Evolutionary conservation across 1,140 invertebrate species (phyloP).

Genomic region (Eriosoma lanigerum): DNA sequence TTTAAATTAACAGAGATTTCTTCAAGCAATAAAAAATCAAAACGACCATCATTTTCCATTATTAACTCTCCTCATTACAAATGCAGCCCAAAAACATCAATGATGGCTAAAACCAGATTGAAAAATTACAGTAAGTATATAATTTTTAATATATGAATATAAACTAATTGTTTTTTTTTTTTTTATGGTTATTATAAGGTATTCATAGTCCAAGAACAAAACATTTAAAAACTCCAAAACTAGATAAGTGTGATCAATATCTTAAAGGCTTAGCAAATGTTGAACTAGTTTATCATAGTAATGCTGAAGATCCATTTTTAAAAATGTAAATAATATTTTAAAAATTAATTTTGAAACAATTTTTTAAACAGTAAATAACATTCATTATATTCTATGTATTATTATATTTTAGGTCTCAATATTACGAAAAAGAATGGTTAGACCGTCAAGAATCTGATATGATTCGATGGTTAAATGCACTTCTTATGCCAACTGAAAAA

Average conservation of each 20-base stretch:
- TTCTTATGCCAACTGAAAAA: constrained; percentile 78
- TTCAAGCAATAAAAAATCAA: not conserved
- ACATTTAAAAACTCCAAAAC: constrained; percentile 7
- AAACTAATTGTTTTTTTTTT: not conserved
- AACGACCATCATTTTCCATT: constrained; percentile 31
- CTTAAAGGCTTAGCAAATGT: constrained; percentile 32
- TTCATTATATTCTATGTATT: no score
- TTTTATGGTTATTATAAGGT: not conserved
- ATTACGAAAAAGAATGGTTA: constrained; percentile 63
- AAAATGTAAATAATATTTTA: constrained; percentile 21
- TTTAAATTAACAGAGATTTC: not conserved
- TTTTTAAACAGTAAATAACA: no score
- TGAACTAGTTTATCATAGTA: constrained; percentile 19
- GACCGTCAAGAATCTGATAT: constrained; percentile 79
- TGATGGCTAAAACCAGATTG: constrained; percentile 8
- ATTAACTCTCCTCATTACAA: constrained; percentile 35
- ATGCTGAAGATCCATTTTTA: constrained; percentile 49
- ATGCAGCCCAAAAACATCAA: constrained; percentile 20
- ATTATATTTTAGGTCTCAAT: constrained; percentile 47
- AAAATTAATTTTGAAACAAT: no score
- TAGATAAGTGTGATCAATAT: constrained; percentile 34
- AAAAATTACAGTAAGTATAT: constrained; percentile 45
- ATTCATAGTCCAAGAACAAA: constrained; percentile 10
- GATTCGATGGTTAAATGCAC: constrained; percentile 82
- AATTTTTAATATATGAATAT: not conserved